Percentiles rank a stretch among this genome's conserved stretches.
These are phyloP conservation scores for Anagrus nilaparvatae DNA, from an alignment of 1,140 invertebrate genomes.

Conservation along the genomic window DNA sequence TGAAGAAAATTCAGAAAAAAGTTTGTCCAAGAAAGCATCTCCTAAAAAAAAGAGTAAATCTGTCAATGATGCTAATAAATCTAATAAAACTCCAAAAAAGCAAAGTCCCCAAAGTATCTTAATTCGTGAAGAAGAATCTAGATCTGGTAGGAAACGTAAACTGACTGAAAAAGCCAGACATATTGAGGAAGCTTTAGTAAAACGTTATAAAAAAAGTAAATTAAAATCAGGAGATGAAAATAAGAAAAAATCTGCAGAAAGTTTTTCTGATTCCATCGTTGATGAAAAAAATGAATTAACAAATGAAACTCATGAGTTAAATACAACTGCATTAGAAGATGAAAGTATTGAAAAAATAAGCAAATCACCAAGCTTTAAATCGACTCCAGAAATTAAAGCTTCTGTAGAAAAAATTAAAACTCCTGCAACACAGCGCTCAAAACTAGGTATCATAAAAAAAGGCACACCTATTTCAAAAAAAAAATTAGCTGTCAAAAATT, in stretches of 20 bases:
- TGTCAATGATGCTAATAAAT: no score
- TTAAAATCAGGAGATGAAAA: background rate
- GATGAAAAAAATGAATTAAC: background rate
- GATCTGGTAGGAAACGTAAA: conserved; percentile 38
- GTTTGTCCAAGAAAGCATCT: conserved; percentile 13
- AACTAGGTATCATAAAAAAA: conserved; percentile 6
- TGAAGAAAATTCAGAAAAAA: conserved; percentile 4
- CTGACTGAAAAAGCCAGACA: conserved; percentile 38
- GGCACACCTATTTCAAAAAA: conserved; percentile 18
- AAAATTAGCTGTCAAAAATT: conserved; percentile 23
- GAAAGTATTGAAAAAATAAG: background rate
- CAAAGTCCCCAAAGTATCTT: conserved; percentile 14
- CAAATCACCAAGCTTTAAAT: no score
- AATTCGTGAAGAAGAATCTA: conserved; percentile 24
- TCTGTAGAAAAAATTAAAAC: conserved; percentile 7
- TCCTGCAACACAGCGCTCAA: background rate
- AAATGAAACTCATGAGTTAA: background rate
- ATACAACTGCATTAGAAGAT: no score
- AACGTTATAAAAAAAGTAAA: conserved; percentile 16
- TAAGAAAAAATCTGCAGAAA: background rate
- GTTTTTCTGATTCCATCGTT: background rate
- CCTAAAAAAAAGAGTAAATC: conserved; percentile 11
- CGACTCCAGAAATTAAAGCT: no score
- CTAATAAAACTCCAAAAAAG: conserved; percentile 8
- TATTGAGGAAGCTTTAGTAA: conserved; percentile 29